Evolutionary conservation across 2,113 vertebrate genomes (phyloP), one percentile per base, ranked within the genome.

Genomic region (Todiramphus chloris): DNA sequence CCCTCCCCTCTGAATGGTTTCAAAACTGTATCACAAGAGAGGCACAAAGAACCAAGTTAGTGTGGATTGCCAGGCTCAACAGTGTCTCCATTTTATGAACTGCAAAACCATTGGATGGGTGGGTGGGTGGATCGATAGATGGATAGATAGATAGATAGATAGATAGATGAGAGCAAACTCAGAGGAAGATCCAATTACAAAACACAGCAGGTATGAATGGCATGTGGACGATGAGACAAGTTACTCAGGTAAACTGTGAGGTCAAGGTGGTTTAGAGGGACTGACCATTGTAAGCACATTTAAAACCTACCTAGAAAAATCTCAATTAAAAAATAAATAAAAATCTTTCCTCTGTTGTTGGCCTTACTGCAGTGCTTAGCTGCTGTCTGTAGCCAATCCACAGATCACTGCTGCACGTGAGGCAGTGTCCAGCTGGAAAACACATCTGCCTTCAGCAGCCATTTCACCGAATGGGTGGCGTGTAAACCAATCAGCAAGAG

Each of bases 401-500:
- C 50, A 48, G 8, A n/a, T 24, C 43, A 48, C 9, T 15, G 39
- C 16, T 83, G 25, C 13, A 16, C 9, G 9, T 50, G 67, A 74
- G 19, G 79, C 56, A 83, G 30, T 6, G 43, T 31, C 19, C 51
- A 44, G 63, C 50, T 91, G 64, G 63, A 88, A 86, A 93, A 80
- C 31, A 67, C 43, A 79, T 62, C 86, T 80, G 50, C 87, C 83
- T 89, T 77, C 37, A 43, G 15, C 41, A 86, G 68, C 15, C 73
- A 46, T n/a, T 88, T 78, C 59, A 92, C 43, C 81, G 68, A 92
- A 93, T 55, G 53, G 51, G 28, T 28, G 39, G 66, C 21, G 53
- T 64, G 48, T 67, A 85, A 94, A 89, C 53, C 60, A 94, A 92
- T 90, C 87, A 94, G 76, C 37, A 89, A 81, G 74, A 77, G 91